Percentiles rank a stretch among this genome's conserved stretches.
These are phyloP conservation scores for Diarsia mendica DNA, from an alignment of 2,888 invertebrate genomes.

Conservation along the genomic window DNA sequence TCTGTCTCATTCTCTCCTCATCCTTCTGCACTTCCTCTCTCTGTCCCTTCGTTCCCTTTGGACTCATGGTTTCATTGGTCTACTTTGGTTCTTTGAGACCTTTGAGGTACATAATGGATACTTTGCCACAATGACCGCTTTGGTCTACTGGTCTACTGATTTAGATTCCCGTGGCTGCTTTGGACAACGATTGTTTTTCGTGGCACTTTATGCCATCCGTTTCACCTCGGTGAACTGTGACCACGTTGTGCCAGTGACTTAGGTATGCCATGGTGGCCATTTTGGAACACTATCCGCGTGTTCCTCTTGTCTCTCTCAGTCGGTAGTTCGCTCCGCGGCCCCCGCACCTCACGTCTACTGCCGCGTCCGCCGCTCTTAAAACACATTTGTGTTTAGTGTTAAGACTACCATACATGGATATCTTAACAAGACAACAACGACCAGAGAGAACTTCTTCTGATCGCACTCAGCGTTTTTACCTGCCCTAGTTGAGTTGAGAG, in stretches of 20 bases:
- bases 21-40: constrained; percentile 33
- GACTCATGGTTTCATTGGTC: background rate
- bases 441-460: background rate
- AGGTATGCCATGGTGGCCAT: background rate
- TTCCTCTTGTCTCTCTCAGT: constrained; percentile 12
- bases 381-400: background rate
- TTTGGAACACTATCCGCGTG: background rate
- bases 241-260: background rate
- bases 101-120: background rate
- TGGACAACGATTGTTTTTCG: background rate
- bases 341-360: constrained; percentile 74
- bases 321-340: constrained; percentile 55
- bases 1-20: constrained; percentile 43
- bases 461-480: background rate
- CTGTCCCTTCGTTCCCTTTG: constrained; percentile 6
- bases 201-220: background rate
- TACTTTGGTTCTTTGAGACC: background rate
- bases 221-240: background rate
- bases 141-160: background rate
- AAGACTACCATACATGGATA: background rate
- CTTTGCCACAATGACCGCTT: background rate
- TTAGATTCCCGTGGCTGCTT: background rate
- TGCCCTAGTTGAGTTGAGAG: background rate
- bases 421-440: background rate
- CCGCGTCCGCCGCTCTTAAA: constrained; percentile 56